Base-by-base conservation (phyloP, 2,797 vertebrate species). In the Benthosema pterotum region DNA sequence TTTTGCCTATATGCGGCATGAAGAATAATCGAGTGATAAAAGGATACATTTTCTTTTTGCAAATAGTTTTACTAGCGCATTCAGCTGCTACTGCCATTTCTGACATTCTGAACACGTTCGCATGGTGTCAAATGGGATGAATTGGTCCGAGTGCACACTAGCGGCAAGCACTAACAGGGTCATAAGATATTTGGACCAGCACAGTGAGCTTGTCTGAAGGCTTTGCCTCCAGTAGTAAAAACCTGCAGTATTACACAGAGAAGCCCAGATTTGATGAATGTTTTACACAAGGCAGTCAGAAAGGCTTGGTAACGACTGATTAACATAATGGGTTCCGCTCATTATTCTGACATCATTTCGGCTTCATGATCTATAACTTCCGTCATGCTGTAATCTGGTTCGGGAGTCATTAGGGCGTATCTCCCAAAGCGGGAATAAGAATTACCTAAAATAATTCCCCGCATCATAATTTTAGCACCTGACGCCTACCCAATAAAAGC, bases 1-100 rank as follows among this genome's bases (percentile, higher is more conserved):
- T 43, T 46, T 11, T 19, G 38, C 57, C 12, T 60, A 47, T 11
- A 11, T 54, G 7, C 38, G 52, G 15, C 50, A 59, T 60, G 12
- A 59, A 52, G 2, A 54, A 19, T 25, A 19, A 72, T 49, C 45
- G 62, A 52, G 54, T 64, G 12, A 45, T 73, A 17, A 5, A 56
- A 25, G 65, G 69, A 28, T 48, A 68, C 32, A 32, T 32, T 32
- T 7, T 32, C 32, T 32, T n/a, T 32, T 32, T 32, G 32, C 32
- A 32, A 38, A 60, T 32, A n/a, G n/a, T 15, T 52, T 49, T 56
- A 48, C 65, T 25, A 11, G 52, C 17, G 32, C 32, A 18, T 32
- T 38, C 52, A 62, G 63, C 71, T 51, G 54, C 48, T 4, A 48
- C 53, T 49, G 60, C 65, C 25, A 73, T 64, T 57, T 73, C 71